Percentiles rank a stretch among this genome's conserved stretches.
phyloP scores from a whole-genome alignment of 2,797 vertebrate genomes.

The Leptodactylus fallax region DNA sequence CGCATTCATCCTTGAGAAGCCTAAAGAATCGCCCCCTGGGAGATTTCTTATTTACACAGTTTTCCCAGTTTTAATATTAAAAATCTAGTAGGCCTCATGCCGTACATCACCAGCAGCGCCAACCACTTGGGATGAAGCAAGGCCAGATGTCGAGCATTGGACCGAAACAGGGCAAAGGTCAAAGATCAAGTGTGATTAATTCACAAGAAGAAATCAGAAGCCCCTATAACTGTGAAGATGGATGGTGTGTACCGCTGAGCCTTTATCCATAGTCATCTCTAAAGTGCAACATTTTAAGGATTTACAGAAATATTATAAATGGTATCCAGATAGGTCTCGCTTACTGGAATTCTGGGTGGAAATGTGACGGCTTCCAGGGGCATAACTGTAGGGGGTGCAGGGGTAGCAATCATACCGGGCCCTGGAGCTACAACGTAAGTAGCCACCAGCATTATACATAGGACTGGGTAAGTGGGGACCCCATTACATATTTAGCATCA shows the following conservation, averaged over 20 bases:
- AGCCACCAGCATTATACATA: no score
- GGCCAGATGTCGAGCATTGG: slow-evolving; percentile 23
- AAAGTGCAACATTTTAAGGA: not conserved
- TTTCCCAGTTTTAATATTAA: not conserved
- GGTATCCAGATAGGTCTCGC: not conserved
- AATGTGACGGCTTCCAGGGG: no score
- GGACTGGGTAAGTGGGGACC: no score
- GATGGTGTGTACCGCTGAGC: not conserved
- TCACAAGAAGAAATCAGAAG: not conserved
- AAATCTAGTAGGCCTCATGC: not conserved
- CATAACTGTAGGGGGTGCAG: no score
- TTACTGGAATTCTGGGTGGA: not conserved
- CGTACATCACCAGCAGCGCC: not conserved
- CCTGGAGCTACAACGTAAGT: no score
- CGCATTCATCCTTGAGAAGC: slow-evolving; percentile 52
- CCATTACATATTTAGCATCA: no score
- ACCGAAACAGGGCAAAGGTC: slow-evolving; percentile 36
- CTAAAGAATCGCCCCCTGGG: slow-evolving; percentile 20
- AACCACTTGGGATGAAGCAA: not conserved
- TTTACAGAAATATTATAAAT: not conserved
- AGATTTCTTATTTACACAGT: slow-evolving; percentile 17
- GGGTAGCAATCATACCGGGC: no score
- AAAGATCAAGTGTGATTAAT: slow-evolving; percentile 49
- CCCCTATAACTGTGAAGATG: not conserved
- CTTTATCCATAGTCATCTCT: not conserved